Evolutionary conservation across 2,797 vertebrate genomes (phyloP).

Genomic region (Botia kubotai): DNA sequence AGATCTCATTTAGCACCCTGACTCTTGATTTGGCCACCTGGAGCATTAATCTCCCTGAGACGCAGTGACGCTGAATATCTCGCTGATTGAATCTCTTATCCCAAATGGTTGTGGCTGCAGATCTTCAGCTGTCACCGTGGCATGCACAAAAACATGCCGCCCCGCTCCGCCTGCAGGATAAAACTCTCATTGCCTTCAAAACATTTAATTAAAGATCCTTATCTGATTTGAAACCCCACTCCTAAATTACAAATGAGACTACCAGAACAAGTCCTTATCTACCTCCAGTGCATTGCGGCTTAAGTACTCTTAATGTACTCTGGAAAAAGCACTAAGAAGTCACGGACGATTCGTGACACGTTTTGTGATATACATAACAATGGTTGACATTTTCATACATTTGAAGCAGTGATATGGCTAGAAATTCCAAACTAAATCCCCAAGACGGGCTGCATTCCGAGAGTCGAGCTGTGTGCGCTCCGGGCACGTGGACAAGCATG

Average conservation of each 20-base stretch:
- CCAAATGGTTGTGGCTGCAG: conserved; percentile 26
- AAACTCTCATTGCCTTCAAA: conserved; percentile 44
- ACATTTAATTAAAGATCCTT: conserved; percentile 57
- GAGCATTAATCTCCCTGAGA: conserved; percentile 32
- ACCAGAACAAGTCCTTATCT: conserved; percentile 47
- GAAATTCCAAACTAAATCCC: not conserved
- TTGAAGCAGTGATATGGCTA: conserved; percentile 6
- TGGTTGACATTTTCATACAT: conserved; percentile 6
- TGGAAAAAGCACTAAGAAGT: conserved; percentile 2
- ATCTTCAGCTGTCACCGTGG: conserved; percentile 12
- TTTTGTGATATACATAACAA: conserved; percentile 13
- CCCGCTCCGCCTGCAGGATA: conserved; percentile 23
- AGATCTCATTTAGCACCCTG: conserved; percentile 20
- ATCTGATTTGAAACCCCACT: conserved; percentile 48
- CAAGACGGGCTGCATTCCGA: not conserved
- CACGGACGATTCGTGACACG: not conserved
- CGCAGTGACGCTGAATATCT: conserved; percentile 42
- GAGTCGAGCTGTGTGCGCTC: not conserved
- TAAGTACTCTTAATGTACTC: conserved; percentile 37
- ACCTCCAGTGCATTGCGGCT: conserved; percentile 17
- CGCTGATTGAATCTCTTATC: conserved; percentile 38
- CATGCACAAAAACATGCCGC: conserved; percentile 29
- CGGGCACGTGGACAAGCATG: conserved; percentile 24
- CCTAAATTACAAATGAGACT: conserved; percentile 47
- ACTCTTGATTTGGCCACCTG: conserved; percentile 35